Evolutionary conservation across 2,888 invertebrate species (phyloP).

Genomic region (Drosophila koepferae): DNA sequence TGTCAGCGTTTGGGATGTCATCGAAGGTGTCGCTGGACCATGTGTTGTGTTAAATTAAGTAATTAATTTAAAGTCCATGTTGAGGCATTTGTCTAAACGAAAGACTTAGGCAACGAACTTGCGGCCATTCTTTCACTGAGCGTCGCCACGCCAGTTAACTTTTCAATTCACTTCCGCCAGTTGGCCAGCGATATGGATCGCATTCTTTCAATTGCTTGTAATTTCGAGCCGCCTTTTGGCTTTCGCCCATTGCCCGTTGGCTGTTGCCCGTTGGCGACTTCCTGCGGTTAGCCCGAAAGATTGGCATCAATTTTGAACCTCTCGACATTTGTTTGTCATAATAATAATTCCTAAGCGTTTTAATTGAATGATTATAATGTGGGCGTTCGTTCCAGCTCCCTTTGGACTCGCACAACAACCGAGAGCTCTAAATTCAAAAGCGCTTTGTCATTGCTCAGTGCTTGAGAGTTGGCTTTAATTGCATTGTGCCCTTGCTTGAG

Average conservation of each 20-base stretch:
- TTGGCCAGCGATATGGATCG: conserved; percentile 59
- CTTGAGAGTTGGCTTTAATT: conserved; percentile 68
- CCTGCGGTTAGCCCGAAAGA: conserved; percentile 61
- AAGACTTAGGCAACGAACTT: conserved; percentile 73
- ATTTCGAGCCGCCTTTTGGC: conserved; percentile 38
- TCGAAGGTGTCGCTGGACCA: conserved; percentile 68
- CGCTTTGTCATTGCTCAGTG: conserved; percentile 64
- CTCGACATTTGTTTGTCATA: conserved; percentile 76
- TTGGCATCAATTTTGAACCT: conserved; percentile 69
- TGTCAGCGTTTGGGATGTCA: conserved; percentile 58
- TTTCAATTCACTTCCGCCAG: conserved; percentile 72
- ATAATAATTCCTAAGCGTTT: conserved; percentile 78
- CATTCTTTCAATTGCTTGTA: conserved; percentile 67
- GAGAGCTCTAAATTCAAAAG: conserved; percentile 13
- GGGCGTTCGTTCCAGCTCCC: conserved; percentile 66
- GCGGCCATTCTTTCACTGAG: conserved; percentile 42
- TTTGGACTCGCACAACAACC: conserved; percentile 11
- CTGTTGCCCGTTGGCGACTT: conserved; percentile 47
- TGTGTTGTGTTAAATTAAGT: conserved; percentile 79
- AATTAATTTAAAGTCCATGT: conserved; percentile 80
- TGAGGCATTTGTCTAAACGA: conserved; percentile 69
- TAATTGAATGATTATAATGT: conserved; percentile 78
- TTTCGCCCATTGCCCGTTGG: neutral
- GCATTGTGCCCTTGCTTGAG: conserved; percentile 45
- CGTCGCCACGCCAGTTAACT: conserved; percentile 58